Evolutionary conservation across 2,888 invertebrate species (phyloP), one percentile per base, ranked within the genome.

Genomic region (Glaucopsyche alexis): DNA sequence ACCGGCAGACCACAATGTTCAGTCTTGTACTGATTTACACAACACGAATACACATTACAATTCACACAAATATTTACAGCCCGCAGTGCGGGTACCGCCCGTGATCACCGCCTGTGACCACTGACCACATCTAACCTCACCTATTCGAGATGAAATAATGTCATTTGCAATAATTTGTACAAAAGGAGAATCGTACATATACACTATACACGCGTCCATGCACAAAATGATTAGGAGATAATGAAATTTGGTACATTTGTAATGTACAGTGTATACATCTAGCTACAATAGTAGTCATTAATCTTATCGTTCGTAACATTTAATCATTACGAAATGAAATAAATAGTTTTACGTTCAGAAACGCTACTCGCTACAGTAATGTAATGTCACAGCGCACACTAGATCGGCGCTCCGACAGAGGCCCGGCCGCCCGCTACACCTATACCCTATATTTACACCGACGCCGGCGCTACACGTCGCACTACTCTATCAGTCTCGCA

Each of bases 61-160:
- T 55, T 55, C 16, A 55, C 55, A 55, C 55, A 55, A 55, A 19
- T 55, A 55, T 55, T 19, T 55, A 55, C 55, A 55, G 9, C 9
- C 19, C 19, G 9, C 14, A 9, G 14, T 5, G 49, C 13, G 49
- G 16, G 16, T 8, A n/a, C 50, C 6, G 52, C 16, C 52, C 3
- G 16, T 52, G 8, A 8, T 16, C 16, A 52, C 52, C n/a, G n/a
- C n/a, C n/a, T n/a, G n/a, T 8, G 42, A 42, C 42, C 7, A 42
- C 3, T 42, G 42, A 42, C 8, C 8, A 7, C 42, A 8, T 42
- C 42, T 42, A 42, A 42, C 55, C 19, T 55, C 19, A 11, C 5
- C 19, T 11, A 55, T 55, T 55, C 55, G 55, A 55, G 55, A 55
- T 55, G 16, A 16, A 16, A 52, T 19, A 19, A 55, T 8, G 19